Base-by-base conservation (phyloP, 1,140 invertebrate genomes). In the Macrostomum lignano region DNA sequence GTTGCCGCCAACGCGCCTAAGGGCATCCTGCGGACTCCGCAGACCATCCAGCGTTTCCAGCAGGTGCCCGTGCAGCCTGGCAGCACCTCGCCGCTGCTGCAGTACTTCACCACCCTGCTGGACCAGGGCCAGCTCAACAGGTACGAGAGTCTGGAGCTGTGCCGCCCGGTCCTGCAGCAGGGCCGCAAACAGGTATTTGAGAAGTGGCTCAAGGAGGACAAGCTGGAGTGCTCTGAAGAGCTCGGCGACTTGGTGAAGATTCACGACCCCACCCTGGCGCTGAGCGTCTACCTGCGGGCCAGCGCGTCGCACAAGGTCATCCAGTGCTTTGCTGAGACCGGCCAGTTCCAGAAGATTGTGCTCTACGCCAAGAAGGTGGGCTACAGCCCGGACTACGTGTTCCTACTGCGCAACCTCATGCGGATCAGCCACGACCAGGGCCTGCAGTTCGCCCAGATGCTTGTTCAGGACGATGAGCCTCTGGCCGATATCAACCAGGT, bases 161-260 rank as follows among this genome's bases (percentile, higher is more conserved):
- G 86, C 56, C 68, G 84, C 35, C 52, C 51, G 0, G 88, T 94
- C 0, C 53, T 98, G 32, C 63, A 82, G 33, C 68, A 73, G 49
- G 79, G 79, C 24, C 70, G 84, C 33, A 94, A 93, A 48, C 81
- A 91, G 43, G 60, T 98, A 1, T 64, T 96, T 19, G 88, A 98
- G 51, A 98, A 98, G 51, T 98, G 88, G 88, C 60, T 98, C 4
- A 93, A 96, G 56, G 91, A 98, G 58, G 84, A 96, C 47, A 98
- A 98, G 60, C 61, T 98, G 28, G 86, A 96, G 49, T 96, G 86
- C 53, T 88, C 81, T 37, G 91, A 99, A 61, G 91, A 99, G 60
- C 57, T 96, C 17, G 86, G 84, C 3, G 84, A 93, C 58, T 23
- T 36, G 5, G 34, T n/a, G n/a, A n/a, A n/a, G n/a, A n/a, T n/a